A percentile compares a stretch with the other conserved stretches of the same genome.
phyloP scores from a whole-genome alignment of 2,797 vertebrate species.

The Chrosomus eos region DNA sequence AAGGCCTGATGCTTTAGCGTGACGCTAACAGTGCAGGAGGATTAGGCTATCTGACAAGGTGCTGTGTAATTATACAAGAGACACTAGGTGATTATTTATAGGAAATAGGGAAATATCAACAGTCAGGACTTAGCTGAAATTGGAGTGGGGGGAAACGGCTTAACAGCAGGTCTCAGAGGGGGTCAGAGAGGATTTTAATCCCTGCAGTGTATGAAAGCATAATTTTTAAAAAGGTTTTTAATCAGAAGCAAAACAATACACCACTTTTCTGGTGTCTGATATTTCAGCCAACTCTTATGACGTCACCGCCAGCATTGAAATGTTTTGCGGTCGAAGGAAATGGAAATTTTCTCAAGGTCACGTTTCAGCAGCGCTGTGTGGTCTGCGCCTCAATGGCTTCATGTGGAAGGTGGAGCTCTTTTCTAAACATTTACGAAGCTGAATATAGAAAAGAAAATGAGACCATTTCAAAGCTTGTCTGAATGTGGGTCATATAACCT shows the following conservation, averaged over 20 bases:
- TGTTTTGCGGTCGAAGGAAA: slow-evolving; percentile 29
- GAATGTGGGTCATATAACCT: slow-evolving; percentile 51
- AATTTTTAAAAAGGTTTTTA: slow-evolving; percentile 65
- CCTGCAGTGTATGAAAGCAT: slow-evolving; percentile 44
- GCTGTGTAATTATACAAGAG: slow-evolving; percentile 53
- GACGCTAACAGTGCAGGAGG: slow-evolving; percentile 33
- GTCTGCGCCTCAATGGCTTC: slow-evolving; percentile 30
- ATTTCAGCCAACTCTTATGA: slow-evolving; percentile 8
- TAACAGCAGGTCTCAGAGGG: slow-evolving; percentile 43
- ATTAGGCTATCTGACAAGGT: slow-evolving; percentile 61
- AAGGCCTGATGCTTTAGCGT: slow-evolving; percentile 53
- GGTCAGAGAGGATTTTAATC: slow-evolving; percentile 54
- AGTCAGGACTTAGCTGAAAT: slow-evolving; percentile 23
- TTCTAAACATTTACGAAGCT: slow-evolving; percentile 58
- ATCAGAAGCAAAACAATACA: slow-evolving; percentile 63
- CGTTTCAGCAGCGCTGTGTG: slow-evolving; percentile 30
- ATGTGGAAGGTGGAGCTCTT: slow-evolving; percentile 51
- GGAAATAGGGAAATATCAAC: slow-evolving; percentile 48
- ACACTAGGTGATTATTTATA: slow-evolving; percentile 62
- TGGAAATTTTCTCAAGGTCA: slow-evolving; percentile 35
- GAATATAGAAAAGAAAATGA: slow-evolving; percentile 59
- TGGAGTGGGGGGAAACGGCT: slow-evolving; percentile 14
- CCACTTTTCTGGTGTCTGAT: slow-evolving; percentile 46
- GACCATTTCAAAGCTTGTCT: slow-evolving; percentile 47
- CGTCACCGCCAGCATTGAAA: not conserved